Conservation (phyloP, 1,140 invertebrate genomes). For the Trichonephila clavipes region DNA sequence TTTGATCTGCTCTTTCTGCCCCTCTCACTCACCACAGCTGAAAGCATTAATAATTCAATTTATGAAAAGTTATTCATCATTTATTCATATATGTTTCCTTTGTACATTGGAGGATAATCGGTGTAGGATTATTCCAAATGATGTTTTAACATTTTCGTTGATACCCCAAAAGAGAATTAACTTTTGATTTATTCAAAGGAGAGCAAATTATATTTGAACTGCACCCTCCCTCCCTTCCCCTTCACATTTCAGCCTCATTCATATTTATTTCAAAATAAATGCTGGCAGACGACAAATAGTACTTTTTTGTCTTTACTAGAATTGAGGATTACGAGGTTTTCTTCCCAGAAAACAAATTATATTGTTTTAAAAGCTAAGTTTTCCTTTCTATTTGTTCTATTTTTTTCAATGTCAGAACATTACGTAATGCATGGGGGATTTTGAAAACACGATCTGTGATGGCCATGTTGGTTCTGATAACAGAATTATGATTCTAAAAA, state of each 20-base stretch:
- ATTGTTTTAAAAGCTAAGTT: too few species aligned
- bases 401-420: too few species aligned
- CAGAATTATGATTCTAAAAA: too few species aligned
- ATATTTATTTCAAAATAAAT: slow-evolving; percentile 41
- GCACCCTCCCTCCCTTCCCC: not conserved
- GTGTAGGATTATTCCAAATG: slow-evolving; percentile 53
- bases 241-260: slow-evolving; percentile 11
- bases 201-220: slow-evolving; percentile 38
- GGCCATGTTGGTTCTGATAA: too few species aligned
- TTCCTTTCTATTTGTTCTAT: too few species aligned
- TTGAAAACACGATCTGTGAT: too few species aligned
- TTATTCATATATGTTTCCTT: slow-evolving; percentile 36
- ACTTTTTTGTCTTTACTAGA: not conserved
- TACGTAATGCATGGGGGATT: too few species aligned
- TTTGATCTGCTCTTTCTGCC: not conserved
- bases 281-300: not conserved
- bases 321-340: not conserved
- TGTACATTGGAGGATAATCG: slow-evolving; percentile 26
- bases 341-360: not conserved
- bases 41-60: slow-evolving; percentile 49
- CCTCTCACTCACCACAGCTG: not conserved
- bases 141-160: slow-evolving; percentile 52
- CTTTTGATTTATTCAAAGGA: slow-evolving; percentile 47
- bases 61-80: slow-evolving; percentile 55
- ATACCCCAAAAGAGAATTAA: slow-evolving; percentile 31